Evolutionary conservation across 2,113 vertebrate species (phyloP).

Genomic region (Pteronura brasiliensis): DNA sequence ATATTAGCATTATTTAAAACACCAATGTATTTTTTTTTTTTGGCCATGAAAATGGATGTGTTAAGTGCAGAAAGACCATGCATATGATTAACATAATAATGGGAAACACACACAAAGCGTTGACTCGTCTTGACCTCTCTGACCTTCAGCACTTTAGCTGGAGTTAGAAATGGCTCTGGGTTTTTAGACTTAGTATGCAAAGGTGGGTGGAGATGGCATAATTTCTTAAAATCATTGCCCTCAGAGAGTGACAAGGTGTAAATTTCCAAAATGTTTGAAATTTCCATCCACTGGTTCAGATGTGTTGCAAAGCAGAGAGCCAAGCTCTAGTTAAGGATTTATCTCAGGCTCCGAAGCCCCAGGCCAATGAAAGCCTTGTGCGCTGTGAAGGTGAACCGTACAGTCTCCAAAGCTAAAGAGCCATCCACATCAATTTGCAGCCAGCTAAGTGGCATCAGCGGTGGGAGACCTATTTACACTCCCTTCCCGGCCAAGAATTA

Average conservation of each 20-base stretch:
- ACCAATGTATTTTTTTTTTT: conserved; percentile 3
- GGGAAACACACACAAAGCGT: conserved; percentile 41
- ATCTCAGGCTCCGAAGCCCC: conserved; percentile 80
- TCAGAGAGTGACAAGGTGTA: conserved; percentile 81
- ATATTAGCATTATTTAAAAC: conserved; percentile 73
- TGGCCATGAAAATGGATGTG: conserved; percentile 53
- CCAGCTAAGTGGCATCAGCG: conserved; percentile 81
- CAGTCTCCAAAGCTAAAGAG: conserved; percentile 75
- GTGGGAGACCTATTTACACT: conserved; percentile 76
- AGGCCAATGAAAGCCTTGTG: conserved; percentile 70
- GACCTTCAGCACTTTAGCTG: conserved; percentile 73
- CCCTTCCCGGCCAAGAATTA: conserved; percentile 47
- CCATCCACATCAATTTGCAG: conserved; percentile 84
- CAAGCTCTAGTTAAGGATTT: conserved; percentile 81
- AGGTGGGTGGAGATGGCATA: conserved; percentile 65
- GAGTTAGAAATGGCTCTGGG: conserved; percentile 57
- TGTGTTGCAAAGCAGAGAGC: conserved; percentile 73
- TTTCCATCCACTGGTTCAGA: conserved; percentile 72
- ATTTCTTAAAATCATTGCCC: conserved; percentile 78
- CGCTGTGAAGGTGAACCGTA: conserved; percentile 81
- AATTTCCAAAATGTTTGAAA: conserved; percentile 81
- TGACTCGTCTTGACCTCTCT: conserved; percentile 71
- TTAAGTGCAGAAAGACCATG: conserved; percentile 75
- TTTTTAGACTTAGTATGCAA: conserved; percentile 77
- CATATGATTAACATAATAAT: conserved; percentile 80